Percentiles rank a stretch among this genome's conserved stretches.
phyloP scores from a whole-genome alignment of 2,113 vertebrate species.

The Haplotaxodon microlepis region DNA sequence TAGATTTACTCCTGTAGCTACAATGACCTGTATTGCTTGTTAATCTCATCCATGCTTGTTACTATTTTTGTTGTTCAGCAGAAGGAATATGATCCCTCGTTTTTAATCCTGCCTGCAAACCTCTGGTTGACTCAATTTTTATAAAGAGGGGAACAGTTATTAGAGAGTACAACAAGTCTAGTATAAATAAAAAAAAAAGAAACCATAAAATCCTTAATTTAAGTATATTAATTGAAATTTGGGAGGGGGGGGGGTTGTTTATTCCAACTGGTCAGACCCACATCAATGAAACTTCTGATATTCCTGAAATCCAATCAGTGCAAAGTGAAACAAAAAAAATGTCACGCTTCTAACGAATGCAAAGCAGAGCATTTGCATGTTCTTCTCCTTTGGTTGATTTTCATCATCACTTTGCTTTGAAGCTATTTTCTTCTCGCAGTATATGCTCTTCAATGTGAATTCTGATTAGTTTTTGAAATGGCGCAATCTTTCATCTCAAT shows the following conservation, averaged over 20 bases:
- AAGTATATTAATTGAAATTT: background rate
- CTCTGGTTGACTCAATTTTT: background rate
- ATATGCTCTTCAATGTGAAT: constrained; percentile 1
- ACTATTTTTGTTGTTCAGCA: background rate
- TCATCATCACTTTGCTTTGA: constrained; percentile 10
- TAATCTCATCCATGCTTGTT: background rate
- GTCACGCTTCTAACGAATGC: background rate
- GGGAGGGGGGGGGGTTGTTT: background rate
- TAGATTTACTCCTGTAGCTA: background rate
- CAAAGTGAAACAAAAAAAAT: background rate
- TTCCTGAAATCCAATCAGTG: background rate
- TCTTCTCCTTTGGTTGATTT: background rate
- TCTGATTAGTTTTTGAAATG: constrained; percentile 35
- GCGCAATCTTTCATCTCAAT: constrained; percentile 31
- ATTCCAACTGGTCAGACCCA: background rate
- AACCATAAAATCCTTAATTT: background rate
- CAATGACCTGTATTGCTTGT: background rate
- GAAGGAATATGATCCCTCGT: background rate
- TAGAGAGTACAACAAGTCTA: background rate
- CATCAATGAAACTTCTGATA: background rate
- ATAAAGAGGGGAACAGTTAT: background rate
- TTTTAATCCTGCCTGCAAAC: background rate
- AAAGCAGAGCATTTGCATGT: background rate
- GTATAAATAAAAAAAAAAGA: background rate
- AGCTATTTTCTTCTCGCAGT: constrained; percentile 7